Base-by-base conservation (phyloP, 2,797 vertebrate genomes). In the Mus minutoides region DNA sequence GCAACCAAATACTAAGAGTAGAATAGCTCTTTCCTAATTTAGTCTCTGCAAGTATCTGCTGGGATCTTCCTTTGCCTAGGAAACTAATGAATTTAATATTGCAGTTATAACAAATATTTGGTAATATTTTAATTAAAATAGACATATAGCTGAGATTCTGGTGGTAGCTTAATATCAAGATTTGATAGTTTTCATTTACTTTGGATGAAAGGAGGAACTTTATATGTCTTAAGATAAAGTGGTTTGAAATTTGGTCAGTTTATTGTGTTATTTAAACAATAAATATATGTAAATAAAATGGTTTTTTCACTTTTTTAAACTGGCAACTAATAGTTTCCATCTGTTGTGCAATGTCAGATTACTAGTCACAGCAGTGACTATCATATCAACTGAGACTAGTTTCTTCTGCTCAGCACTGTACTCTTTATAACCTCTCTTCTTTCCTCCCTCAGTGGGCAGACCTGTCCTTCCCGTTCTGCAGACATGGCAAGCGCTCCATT, bases 371-470 rank as follows among this genome's bases (percentile, higher is more conserved):
- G 31, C 40, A n/a, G 29, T 29, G 92, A 49, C 0, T 9, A 31
- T 2, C 1, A 26, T 12, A 13, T 34, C 56, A 73, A 2, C 52
- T 16, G 37, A 6, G 16, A 3, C 60, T 0, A 4, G 24, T 21
- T 46, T 46, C 6, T 21, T 34, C 43, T 56, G 10, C 0, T 0
- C 2, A 0, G 49, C 17, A 7, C 34, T 14, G 22, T 71, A 21
- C 79, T 56, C n/a, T 43, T 75, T 60, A 71, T 14, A 37, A 0
- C 97, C 46, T 97, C 6, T 95, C 37, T 98, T 92, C 96, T 96
- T 96, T 94, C 84, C 49, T 78, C 40, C 12, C 58, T 34, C 26
- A 99, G 99, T 99, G 99, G 99, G 99, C 99, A 8, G 99, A 99
- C 97, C 95, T 99, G 96, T 98, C 99, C 97, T 99, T 99, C 97